These are phyloP conservation scores for Labrus mixtus DNA, from an alignment of 2,113 vertebrate species.

Conservation along the genomic window DNA sequence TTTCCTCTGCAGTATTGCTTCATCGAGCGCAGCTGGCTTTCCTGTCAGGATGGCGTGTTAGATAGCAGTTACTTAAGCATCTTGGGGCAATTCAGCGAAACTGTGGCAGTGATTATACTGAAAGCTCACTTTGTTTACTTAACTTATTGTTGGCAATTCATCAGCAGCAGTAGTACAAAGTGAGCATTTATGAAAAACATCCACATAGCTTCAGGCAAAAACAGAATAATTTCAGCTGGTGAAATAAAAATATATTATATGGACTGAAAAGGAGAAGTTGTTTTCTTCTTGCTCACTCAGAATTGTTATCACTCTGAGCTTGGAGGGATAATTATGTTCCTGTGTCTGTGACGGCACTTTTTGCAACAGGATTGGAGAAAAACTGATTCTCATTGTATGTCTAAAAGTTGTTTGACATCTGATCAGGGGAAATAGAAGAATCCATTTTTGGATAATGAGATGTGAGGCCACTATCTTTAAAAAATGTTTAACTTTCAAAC, in stretches of 20 bases:
- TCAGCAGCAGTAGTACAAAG: constrained; percentile 30
- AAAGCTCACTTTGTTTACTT: constrained; percentile 49
- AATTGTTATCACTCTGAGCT: neutral
- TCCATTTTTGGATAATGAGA: neutral
- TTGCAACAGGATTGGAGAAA: neutral
- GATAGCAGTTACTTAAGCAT: constrained; percentile 84
- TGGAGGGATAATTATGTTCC: neutral
- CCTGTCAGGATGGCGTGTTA: constrained; percentile 81
- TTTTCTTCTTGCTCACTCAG: neutral
- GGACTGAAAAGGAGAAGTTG: neutral
- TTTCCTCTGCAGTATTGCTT: constrained; percentile 39
- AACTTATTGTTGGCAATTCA: constrained; percentile 38
- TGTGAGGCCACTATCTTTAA: neutral
- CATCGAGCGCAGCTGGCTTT: constrained; percentile 39
- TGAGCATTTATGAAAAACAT: constrained; percentile 42
- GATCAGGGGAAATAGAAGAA: neutral
- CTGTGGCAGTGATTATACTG: constrained; percentile 33
- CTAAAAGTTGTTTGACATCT: too few relatives aligned
- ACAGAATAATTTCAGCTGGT: neutral
- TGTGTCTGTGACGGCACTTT: neutral
- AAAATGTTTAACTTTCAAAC: too few relatives aligned
- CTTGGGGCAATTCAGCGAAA: constrained; percentile 28
- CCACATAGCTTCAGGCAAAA: constrained; percentile 35
- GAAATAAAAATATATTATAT: constrained; percentile 2
- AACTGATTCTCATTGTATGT: neutral